Evolutionary conservation across 2,113 vertebrate species (phyloP), one percentile per base, ranked within the genome.

Genomic region (Cyprinodon tularosa): DNA sequence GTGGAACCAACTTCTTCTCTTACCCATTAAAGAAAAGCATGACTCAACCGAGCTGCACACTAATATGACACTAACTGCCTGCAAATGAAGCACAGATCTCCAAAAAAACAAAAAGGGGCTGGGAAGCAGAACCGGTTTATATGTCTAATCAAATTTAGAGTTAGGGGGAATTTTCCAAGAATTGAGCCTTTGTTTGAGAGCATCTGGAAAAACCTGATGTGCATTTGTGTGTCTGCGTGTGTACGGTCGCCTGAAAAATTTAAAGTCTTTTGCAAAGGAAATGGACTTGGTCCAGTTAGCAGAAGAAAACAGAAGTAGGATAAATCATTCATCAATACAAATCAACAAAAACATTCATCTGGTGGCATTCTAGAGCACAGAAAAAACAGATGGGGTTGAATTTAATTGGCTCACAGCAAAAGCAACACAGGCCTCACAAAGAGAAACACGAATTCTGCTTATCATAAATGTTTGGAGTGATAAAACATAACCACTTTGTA

Each of bases 181-280:
- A 82, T 75, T 71, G 72, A 81, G 77, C 60, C 77, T 80, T 88
- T 86, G 90, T 90, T 78, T 77, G 59, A 69, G 70, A 74, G 76
- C 76, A 86, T 86, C 83, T 89, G 89, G 86, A 87, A 84, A 81
- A 85, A 77, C 63, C 68, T 76, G 74, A 83, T 77, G 74, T 75
- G 71, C 76, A 72, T 86, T 44, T 78, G 53, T 82, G 81, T n/a
- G 15, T 63, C 39, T 78, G 53, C 80, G 81, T n/a, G 15, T 63
- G 12, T 63, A 71, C 45, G 81, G 69, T 77, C 78, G 62, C 73
- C 81, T 80, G n/a, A 77, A 63, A 68, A 64, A 42, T 39, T 0
- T 20, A 0, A 13, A 60, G 79, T 77, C 74, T 76, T 82, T 76
- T 62, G 66, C 69, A 57, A 42, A 68, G 81, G 77, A 83, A 84